Evolutionary conservation across 2,797 vertebrate species (phyloP).

Genomic region (Poliocrania exsul): DNA sequence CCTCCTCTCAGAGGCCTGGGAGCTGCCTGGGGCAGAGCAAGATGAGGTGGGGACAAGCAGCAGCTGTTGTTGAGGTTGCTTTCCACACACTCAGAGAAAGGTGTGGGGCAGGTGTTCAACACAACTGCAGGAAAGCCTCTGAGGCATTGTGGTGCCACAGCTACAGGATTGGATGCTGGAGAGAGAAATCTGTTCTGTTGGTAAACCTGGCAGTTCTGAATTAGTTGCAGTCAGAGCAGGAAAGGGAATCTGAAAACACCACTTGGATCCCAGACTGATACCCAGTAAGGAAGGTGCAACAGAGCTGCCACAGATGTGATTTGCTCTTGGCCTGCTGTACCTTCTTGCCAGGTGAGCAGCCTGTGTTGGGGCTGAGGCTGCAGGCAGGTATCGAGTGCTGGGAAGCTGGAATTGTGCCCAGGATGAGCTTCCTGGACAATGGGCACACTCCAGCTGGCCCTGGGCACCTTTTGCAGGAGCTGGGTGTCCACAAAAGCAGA

Average conservation of each 20-base stretch:
- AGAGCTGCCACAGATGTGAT: not conserved
- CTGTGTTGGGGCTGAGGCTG: not conserved
- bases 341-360: not conserved
- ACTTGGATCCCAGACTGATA: not conserved
- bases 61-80: fast-evolving
- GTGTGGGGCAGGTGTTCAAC: not conserved
- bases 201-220: not conserved
- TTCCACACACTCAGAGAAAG: fast-evolving
- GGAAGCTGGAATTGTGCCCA: not conserved
- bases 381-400: fast-evolving
- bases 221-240: not conserved
- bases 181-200: not conserved
- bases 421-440: fast-evolving
- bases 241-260: slow-evolving; percentile 11
- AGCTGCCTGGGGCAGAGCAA: not conserved
- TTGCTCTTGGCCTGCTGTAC: fast-evolving
- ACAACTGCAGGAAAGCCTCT: not conserved
- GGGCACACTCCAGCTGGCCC: not conserved
- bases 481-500: not conserved
- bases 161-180: not conserved
- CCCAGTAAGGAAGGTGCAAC: not conserved
- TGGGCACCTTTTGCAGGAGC: not conserved
- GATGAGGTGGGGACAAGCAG: not conserved
- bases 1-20: not conserved
- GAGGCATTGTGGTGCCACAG: fast-evolving